Base-by-base conservation (phyloP, 1,140 invertebrate species). In the Cephus cinctus region DNA sequence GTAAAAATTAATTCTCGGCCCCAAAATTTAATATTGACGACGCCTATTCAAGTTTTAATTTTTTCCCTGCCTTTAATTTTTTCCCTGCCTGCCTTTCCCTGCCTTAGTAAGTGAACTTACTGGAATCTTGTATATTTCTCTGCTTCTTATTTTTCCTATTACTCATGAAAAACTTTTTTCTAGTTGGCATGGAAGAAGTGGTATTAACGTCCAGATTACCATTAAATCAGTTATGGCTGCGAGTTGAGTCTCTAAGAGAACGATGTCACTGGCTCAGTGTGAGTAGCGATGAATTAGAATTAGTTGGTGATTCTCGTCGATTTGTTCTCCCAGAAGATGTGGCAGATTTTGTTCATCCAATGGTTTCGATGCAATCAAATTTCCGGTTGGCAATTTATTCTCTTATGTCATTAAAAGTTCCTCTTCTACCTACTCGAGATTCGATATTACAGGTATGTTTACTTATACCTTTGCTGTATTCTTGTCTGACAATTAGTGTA, bases 171-270 rank as follows among this genome's bases (percentile, higher is more conserved):
- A n/a, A 32, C 31, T 31, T 8, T 53, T 65, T 58, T 56, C 5
- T 19, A 77, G 69, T 81, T 23, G 80, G 81, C 22, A 73, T 81
- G 61, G 85, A 87, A 67, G 83, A 86, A 61, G 57, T 80, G 4
- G 78, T 86, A 48, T 64, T 86, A 34, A 74, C 73, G 20, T 85
- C 83, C 4, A 78, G 80, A 45, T 62, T 86, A 43, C 84, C 85
- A 3, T 72, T 86, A 50, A 80, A 83, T 53, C 81, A 86, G 55
- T 68, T 87, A 19, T 87, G 85, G 85, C 67, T 83, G 16, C 75
- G 84, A 47, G 74, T 84, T 16, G 86, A 87, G 61, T 80, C 77
- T 5, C 58, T 87, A 11, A 73, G 85, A 15, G 81, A 84, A 60
- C 71, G 78, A 9, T 83, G 78, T 43, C 80, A 83, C 60, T 87